Percentiles rank a stretch among this genome's conserved stretches.
Evolutionary conservation across 2,888 invertebrate genomes (phyloP).

Genomic region (Byasa hedistus): DNA sequence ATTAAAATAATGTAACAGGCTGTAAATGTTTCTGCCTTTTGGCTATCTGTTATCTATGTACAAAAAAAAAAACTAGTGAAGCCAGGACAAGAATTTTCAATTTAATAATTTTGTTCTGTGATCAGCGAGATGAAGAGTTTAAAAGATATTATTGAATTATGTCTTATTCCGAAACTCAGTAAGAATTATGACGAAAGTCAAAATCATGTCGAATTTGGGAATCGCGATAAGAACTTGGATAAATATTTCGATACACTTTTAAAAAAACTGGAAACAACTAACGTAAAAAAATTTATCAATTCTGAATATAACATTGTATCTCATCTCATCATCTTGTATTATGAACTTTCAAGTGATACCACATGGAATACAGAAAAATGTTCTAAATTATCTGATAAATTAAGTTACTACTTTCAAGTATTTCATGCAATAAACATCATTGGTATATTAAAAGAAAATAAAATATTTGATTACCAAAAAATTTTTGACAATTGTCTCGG

Average conservation of each 20-base stretch:
- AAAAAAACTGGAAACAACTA: slow-evolving; percentile 43
- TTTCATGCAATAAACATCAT: slow-evolving; percentile 46
- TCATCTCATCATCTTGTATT: slow-evolving; percentile 51
- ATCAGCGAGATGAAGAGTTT: slow-evolving; percentile 19
- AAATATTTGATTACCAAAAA: slow-evolving; percentile 49
- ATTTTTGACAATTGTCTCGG: slow-evolving; percentile 59
- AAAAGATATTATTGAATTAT: slow-evolving; percentile 41
- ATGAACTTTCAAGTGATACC: slow-evolving; percentile 50
- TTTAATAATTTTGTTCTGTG: background rate
- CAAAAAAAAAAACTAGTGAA: background rate
- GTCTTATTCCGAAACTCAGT: slow-evolving; percentile 53
- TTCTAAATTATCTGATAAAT: slow-evolving; percentile 43
- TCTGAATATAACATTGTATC: slow-evolving; percentile 44
- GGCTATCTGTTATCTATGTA: background rate
- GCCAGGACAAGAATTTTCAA: background rate
- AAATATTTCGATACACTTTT: slow-evolving; percentile 45
- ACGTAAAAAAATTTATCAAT: slow-evolving; percentile 41
- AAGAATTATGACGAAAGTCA: slow-evolving; percentile 54
- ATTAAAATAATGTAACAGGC: too few species aligned
- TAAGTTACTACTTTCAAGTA: slow-evolving; percentile 50
- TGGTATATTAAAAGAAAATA: slow-evolving; percentile 41
- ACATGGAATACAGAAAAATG: slow-evolving; percentile 52
- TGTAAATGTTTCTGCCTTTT: too few species aligned
- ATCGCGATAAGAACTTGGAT: slow-evolving; percentile 47
- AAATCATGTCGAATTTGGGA: slow-evolving; percentile 51